Conservation (phyloP, 23 tunicate genomes). For the Halocynthia aurantium region DNA sequence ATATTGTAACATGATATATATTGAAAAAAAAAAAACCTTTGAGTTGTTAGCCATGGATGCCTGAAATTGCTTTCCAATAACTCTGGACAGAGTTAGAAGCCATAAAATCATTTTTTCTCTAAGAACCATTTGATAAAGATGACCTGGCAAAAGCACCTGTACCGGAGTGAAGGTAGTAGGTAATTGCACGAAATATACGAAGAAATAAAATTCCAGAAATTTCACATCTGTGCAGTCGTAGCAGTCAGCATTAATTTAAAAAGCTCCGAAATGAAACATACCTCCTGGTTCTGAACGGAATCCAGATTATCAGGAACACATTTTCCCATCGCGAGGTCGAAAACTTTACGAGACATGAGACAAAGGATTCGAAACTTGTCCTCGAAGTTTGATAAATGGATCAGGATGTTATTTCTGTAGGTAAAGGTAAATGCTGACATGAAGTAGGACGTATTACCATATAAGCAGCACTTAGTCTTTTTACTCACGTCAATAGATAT, state of each 20-base stretch:
- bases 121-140: conserved; percentile 57
- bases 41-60: too few relatives aligned
- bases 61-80: conserved; percentile 24
- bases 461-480: neutral
- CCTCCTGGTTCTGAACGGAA: conserved; percentile 75
- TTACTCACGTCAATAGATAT: conserved; percentile 19
- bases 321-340: conserved; percentile 60
- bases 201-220: too few relatives aligned
- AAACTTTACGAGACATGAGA: conserved; percentile 69
- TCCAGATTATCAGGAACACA: conserved; percentile 75
- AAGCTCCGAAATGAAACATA: neutral
- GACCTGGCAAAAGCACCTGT: conserved; percentile 78
- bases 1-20: too few relatives aligned
- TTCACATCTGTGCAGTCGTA: too few relatives aligned
- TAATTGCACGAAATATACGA: too few relatives aligned
- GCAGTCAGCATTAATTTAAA: too few relatives aligned
- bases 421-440: neutral
- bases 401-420: conserved; percentile 28
- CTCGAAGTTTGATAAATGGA: conserved; percentile 49
- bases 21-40: too few relatives aligned
- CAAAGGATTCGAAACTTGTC: conserved; percentile 79
- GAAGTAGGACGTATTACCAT: neutral
- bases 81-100: conserved; percentile 30
- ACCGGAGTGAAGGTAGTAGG: neutral
- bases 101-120: conserved; percentile 57